These are phyloP conservation scores for Sus scrofa DNA, from an alignment of 2,113 vertebrate species.

Conservation along the genomic window T2T-Sscrofa CM000813.6:30421001-30421500, in stretches of 20 bases:
- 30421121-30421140: not conserved
- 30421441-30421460: not conserved
- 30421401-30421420: not conserved
- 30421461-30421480: not conserved
- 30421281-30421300: not conserved
- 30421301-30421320: not conserved
- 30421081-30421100: not conserved
- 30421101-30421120: not conserved
- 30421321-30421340: not conserved
- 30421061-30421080: not conserved
- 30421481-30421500: not conserved
- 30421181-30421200: not conserved
- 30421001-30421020: not conserved
- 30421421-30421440: not conserved
- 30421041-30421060: not conserved
- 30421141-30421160: not conserved
- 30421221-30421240: not conserved
- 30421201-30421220: not conserved
- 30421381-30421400: not conserved
- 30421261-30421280: not conserved
- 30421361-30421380: not conserved
- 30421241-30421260: not conserved
- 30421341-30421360: not conserved
- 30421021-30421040: not conserved
- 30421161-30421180: not conserved